phyloP scores from a whole-genome alignment of 2,113 vertebrate genomes.

The Ammodramus savannarum region DNA sequence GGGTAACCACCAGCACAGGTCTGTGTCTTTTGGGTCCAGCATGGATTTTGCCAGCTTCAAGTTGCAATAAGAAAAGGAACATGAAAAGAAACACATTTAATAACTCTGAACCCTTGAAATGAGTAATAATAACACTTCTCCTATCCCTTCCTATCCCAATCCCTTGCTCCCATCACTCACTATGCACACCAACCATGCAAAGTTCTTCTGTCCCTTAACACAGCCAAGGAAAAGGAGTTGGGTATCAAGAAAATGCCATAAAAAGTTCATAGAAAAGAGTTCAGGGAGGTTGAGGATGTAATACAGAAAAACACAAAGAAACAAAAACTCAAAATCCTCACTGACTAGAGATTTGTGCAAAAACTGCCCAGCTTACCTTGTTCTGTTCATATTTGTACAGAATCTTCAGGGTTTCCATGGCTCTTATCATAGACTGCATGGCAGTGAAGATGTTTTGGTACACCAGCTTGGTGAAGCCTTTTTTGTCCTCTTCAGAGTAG shows the following conservation, averaged over 20 bases:
- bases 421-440: conserved; percentile 85
- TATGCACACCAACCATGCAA: background rate
- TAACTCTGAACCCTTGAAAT: background rate
- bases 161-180: background rate
- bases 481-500: conserved; percentile 84
- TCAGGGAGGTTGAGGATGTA: background rate
- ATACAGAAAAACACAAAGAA: background rate
- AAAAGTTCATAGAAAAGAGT: background rate
- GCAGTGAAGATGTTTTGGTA: conserved; percentile 87
- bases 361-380: conserved; percentile 63
- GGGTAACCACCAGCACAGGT: background rate
- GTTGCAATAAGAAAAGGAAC: background rate
- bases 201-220: background rate
- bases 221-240: background rate
- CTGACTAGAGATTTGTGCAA: background rate
- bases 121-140: background rate
- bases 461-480: conserved; percentile 82
- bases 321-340: background rate
- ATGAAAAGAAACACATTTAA: background rate
- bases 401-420: conserved; percentile 84
- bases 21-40: background rate
- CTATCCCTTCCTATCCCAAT: rapidly evolving
- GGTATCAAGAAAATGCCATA: background rate
- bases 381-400: conserved; percentile 82
- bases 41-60: background rate